phyloP scores from a whole-genome alignment of 2,113 vertebrate species.

The Aramus guarauna region DNA sequence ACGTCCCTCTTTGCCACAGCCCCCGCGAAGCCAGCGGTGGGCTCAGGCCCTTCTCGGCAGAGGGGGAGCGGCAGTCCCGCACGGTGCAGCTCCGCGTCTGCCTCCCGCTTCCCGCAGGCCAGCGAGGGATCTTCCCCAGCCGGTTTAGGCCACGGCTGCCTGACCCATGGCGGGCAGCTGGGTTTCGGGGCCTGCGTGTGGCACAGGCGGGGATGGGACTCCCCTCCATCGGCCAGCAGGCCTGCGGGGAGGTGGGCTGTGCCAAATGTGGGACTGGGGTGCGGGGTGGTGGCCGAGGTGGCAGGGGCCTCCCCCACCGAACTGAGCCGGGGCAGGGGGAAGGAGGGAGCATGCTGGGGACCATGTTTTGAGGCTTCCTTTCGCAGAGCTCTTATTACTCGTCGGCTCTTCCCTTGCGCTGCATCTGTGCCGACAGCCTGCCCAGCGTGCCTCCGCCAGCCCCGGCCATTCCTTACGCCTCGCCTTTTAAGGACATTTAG shows the following conservation, averaged over 20 bases:
- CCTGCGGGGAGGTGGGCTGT: fast-evolving
- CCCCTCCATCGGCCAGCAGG: too few species aligned
- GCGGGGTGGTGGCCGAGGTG: fast-evolving
- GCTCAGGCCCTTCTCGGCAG: fast-evolving
- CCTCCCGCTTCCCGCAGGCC: fast-evolving
- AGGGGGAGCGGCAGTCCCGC: fast-evolving
- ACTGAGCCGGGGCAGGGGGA: fast-evolving
- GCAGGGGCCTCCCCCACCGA: fast-evolving
- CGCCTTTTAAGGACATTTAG: background rate
- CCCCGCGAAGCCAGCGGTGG: fast-evolving
- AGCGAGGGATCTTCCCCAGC: fast-evolving
- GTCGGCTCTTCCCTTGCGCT: fast-evolving
- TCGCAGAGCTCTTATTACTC: background rate
- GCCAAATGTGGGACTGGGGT: fast-evolving
- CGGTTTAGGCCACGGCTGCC: fast-evolving
- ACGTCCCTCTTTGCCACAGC: fast-evolving
- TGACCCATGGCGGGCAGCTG: fast-evolving
- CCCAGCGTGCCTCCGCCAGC: background rate
- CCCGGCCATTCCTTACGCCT: background rate
- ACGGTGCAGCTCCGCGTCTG: fast-evolving
- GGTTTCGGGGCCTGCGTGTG: fast-evolving
- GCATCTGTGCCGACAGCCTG: background rate
- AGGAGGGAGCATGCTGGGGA: fast-evolving
- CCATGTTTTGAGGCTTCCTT: background rate
- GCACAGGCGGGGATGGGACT: fast-evolving